These are phyloP conservation scores for Epinotia bilunana DNA, from an alignment of 2,888 invertebrate genomes.

Conservation along the genomic window DNA sequence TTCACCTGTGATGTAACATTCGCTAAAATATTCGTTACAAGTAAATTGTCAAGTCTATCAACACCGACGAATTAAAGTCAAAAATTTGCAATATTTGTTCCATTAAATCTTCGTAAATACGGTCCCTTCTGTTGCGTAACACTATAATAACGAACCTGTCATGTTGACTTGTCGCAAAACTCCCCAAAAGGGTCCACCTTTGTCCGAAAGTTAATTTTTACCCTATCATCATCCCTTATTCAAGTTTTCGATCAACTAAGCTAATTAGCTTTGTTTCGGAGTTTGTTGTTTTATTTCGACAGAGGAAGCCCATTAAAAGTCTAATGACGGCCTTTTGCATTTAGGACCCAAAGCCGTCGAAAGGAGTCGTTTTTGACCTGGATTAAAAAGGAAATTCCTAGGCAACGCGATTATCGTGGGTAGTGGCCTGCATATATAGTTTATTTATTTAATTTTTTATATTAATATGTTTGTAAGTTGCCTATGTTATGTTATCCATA, in stretches of 20 bases:
- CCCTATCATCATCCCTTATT: conserved; percentile 42
- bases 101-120: too few species aligned
- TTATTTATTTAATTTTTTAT: too few species aligned
- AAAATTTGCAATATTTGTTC: too few species aligned
- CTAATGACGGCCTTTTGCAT: neutral
- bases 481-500: too few species aligned
- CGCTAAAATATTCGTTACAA: too few species aligned
- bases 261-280: conserved; percentile 40
- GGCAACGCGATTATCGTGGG: too few species aligned
- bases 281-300: conserved; percentile 40
- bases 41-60: too few species aligned
- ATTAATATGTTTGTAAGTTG: too few species aligned
- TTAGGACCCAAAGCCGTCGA: conserved; percentile 2
- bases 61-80: too few species aligned
- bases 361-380: neutral
- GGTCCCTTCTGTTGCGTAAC: neutral
- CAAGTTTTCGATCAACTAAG: conserved; percentile 42
- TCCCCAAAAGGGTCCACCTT: conserved; percentile 35
- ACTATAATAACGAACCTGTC: conserved; percentile 21
- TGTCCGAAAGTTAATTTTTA: conserved; percentile 42
- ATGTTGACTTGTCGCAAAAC: conserved; percentile 20
- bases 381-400: too few species aligned
- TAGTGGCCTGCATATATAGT: too few species aligned
- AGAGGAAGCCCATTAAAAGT: conserved; percentile 35
- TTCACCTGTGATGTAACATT: too few species aligned